Base-by-base conservation (phyloP, 2,797 vertebrate species). In the Clarias platycephalus region DNA sequence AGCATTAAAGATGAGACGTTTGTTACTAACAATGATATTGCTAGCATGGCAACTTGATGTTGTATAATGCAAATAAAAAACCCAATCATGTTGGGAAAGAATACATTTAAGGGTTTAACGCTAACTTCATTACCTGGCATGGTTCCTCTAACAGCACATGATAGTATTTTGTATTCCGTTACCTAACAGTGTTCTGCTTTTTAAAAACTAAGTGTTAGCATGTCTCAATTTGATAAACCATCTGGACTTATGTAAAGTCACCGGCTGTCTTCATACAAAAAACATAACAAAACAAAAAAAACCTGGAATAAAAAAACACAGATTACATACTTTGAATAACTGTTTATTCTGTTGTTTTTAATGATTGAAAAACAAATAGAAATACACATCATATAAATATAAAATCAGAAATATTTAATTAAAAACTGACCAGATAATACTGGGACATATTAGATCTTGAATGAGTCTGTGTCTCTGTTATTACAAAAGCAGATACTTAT, bases 321-420 rank as follows among this genome's bases (percentile, higher is more conserved):
- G 28, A 24, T 76, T 12, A 24, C 55, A 58, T 31, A 40, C 67
- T 9, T 5, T 9, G 44, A 26, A 44, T 44, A 74, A 31, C 15
- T 18, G 44, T 75, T 75, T 75, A 75, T 55, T 75, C 49, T 9
- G 6, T 66, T 67, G 16, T 62, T 77, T 79, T 71, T 79, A 13
- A 49, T 70, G 34, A 55, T 20, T n/a, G 10, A 22, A 44, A 80
- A 53, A 37, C 49, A 57, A 8, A 83, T 70, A 88, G 78, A 88
- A 77, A 78, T 18, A 62, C 37, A 60, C 24, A 71, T 26, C 44
- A 15, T 0, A 83, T 80, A 81, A 70, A 85, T 70, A 84, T 81
- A 3, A 85, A 77, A 67, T 62, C 63, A 86, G 34, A 78, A 8
- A 31, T 72, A 72, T 72, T 20, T 70, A 22, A 55, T 28, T 62